Evolutionary conservation across 2,797 vertebrate species (phyloP).

Genomic region (Numenius phaeopus): DNA sequence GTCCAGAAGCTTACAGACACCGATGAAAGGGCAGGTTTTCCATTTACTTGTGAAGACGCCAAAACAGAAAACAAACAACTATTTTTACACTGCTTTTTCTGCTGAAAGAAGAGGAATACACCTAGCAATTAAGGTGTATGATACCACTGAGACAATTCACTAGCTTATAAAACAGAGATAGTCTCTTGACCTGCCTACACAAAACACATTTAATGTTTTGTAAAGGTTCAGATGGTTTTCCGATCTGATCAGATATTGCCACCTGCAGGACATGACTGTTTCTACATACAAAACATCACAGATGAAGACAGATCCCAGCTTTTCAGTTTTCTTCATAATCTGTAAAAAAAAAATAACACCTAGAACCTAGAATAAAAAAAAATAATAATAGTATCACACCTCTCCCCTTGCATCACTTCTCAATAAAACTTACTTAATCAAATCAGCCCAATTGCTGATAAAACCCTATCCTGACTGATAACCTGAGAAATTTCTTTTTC

Average conservation of each 20-base stretch:
- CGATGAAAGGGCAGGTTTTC: not conserved
- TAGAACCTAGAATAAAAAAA: not conserved
- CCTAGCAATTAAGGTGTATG: not conserved
- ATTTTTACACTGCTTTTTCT: slow-evolving; percentile 8
- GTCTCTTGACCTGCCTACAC: not conserved
- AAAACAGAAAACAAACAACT: slow-evolving; percentile 17
- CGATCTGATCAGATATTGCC: slow-evolving; percentile 4
- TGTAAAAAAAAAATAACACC: not conserved
- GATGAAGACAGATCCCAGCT: not conserved
- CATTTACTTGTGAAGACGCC: not conserved
- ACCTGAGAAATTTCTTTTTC: not conserved
- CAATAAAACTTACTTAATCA: not conserved
- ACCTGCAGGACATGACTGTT: not conserved
- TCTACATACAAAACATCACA: not conserved
- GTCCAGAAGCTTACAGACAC: not conserved
- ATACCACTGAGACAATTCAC: not conserved
- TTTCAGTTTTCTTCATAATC: not conserved
- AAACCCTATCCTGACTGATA: not conserved
- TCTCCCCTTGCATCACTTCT: not conserved
- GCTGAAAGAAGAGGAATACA: not conserved
- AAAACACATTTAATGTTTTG: not conserved
- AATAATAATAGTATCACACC: accelerated
- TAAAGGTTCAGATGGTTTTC: not conserved
- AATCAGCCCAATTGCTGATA: not conserved
- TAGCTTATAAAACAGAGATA: not conserved